Evolutionary conservation across 2,888 invertebrate species (phyloP), one percentile per base, ranked within the genome.

Genomic region (Rotaria socialis): DNA sequence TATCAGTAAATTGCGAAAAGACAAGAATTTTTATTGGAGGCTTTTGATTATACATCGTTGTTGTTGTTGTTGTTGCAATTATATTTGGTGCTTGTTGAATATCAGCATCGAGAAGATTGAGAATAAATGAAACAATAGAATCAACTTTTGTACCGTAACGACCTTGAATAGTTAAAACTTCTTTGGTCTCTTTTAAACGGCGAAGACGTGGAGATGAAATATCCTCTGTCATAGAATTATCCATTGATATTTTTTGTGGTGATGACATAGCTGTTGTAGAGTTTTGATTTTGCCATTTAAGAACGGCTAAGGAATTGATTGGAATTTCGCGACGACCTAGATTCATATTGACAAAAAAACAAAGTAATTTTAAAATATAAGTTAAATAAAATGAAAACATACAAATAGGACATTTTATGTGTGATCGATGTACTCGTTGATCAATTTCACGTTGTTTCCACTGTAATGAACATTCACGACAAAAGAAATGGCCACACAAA

Each of bases 141-240:
- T 75, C 75, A 43, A 75, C 75, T 43, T 75, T 75, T 24, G 75
- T 75, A 43, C 75, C 75, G 16, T 75, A 75, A 43, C 75, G 75
- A n/a, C 47, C 75, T 43, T 75, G 75, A 43, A 75, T 47, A 2
- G 43, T 75, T 24, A 75, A 75, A 43, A 43, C 19, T 75, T 75
- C 43, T 75, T 75, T 19, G 14, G 41, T 47, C 43, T 75, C 75
- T 1, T 43, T 43, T 43, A 75, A 24, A 75, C 75, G 75, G n/a
- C 75, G 75, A n/a, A 47, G 22, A 24, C 75, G 41, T 75, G 75
- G 75, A 24, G 75, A 43, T 24, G 75, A 8, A 7, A 16, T 75
- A 24, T 22, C 22, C 24, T 41, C 75, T 47, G 47, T 4, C 7
- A 2, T 22, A 43, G 22, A 43, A 24, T 75, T 75, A 7, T 75